Base-by-base conservation (phyloP, 2,113 vertebrate genomes). In the Notiomystis cincta region DNA sequence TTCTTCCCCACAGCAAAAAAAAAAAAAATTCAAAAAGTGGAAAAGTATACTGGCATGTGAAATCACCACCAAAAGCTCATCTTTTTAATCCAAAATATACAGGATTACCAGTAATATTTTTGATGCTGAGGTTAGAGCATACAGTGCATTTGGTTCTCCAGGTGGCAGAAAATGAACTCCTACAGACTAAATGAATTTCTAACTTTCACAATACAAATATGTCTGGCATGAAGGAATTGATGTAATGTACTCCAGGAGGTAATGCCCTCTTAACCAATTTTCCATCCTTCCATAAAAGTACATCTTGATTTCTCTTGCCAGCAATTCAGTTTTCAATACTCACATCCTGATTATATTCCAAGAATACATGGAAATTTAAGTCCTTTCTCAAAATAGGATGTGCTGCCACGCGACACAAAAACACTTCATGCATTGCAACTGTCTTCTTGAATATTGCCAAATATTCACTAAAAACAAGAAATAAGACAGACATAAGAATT, bases 371-470 rank as follows among this genome's bases (percentile, higher is more conserved):
- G 95, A 99, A 99, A 98, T 99, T 99, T 97, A 99, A 98, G 98
- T 99, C 99, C 97, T 99, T 99, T 97, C 99, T 98, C 95, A 99
- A 98, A 97, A 99, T 98, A 53, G 99, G 99, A 97, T 99, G 99
- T 54, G 99, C 99, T 60, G 99, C 99, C 88, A 99, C 99, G 2
- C 99, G 99, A 96, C 99, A 99, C 85, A 99, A 98, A 97, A 99
- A 99, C 30, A 99, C 99, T 97, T 99, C 99, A 95, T 99, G 99
- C 99, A 99, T 99, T 70, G 99, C 99, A 78, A 99, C 99, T 0
- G 99, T 99, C 98, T 99, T 99, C 98, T 99, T 99, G 94, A 99
- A 99, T 98, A 99, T 99, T 95, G 99, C 99, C 98, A 99, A 98
- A 97, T 99, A 99, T 71, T 99, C 99, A 77, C 99, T 99, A 97